phyloP scores from a whole-genome alignment of 2,113 vertebrate genomes.

The Corythaixoides concolor region DNA sequence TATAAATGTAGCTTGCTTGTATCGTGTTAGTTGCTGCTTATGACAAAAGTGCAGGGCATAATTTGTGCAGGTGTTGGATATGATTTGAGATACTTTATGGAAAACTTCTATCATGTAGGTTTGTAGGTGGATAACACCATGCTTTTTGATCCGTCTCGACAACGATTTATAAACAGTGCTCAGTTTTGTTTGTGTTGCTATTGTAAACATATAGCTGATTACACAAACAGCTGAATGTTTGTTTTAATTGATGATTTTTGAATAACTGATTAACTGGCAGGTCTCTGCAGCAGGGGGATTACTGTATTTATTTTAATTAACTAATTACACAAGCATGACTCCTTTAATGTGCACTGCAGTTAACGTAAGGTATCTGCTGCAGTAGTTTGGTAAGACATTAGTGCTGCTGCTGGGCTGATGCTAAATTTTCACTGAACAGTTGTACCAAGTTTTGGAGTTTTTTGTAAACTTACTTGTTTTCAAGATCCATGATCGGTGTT shows the following conservation, averaged over 20 bases:
- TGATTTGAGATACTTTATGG: neutral
- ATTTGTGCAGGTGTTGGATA: neutral
- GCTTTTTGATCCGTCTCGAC: neutral
- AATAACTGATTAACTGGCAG: conserved; percentile 65
- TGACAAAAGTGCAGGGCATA: neutral
- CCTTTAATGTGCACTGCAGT: neutral
- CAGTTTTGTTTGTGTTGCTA: conserved; percentile 46
- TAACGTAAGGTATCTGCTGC: neutral
- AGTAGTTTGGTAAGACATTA: neutral
- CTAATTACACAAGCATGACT: conserved; percentile 32
- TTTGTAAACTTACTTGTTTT: neutral
- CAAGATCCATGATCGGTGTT: neutral
- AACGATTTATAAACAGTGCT: neutral
- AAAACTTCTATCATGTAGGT: neutral
- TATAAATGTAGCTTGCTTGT: neutral
- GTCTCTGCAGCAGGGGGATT: conserved; percentile 49
- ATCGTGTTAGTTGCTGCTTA: neutral
- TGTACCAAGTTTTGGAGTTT: neutral
- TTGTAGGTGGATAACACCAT: neutral
- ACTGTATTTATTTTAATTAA: conserved; percentile 71
- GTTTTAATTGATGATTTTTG: conserved; percentile 58
- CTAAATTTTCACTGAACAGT: neutral
- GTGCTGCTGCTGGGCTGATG: neutral
- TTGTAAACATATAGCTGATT: conserved; percentile 60
- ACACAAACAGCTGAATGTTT: conserved; percentile 67